Evolutionary conservation across 2,888 invertebrate genomes (phyloP).

Genomic region (Dicranocentrus wangi): DNA sequence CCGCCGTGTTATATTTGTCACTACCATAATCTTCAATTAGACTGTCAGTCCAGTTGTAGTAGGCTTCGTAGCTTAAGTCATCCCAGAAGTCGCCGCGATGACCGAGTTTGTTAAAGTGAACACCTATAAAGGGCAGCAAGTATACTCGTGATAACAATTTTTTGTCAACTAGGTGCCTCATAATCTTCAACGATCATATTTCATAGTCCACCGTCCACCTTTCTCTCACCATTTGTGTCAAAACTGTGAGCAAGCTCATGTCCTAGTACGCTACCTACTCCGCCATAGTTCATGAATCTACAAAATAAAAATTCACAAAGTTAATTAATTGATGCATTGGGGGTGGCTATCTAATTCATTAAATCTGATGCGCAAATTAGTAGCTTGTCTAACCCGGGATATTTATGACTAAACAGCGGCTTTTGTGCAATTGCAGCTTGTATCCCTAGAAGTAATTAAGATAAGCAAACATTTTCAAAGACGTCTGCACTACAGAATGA

Average conservation of each 20-base stretch:
- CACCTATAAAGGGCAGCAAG: conserved; percentile 20
- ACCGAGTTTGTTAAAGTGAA: conserved; percentile 49
- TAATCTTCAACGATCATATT: too few species aligned
- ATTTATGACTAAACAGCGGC: conserved; percentile 46
- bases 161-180: too few species aligned
- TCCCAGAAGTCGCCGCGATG: conserved; percentile 59
- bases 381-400: conserved; percentile 45
- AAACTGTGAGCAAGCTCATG: conserved; percentile 45
- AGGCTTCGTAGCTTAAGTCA: conserved; percentile 51
- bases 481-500: too few species aligned
- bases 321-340: neutral
- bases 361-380: too few species aligned
- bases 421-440: conserved; percentile 55
- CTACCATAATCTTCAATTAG: conserved; percentile 34
- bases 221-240: conserved; percentile 53
- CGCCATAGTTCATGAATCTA: conserved; percentile 57
- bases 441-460: too few species aligned
- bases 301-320: conserved; percentile 1
- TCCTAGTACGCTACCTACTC: conserved; percentile 45
- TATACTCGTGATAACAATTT: too few species aligned
- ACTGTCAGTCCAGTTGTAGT: conserved; percentile 54
- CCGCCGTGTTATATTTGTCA: conserved; percentile 16
- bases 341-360: too few species aligned
- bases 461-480: too few species aligned
- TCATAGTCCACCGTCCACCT: too few species aligned